A percentile compares a stretch with the other conserved stretches of the same genome.
phyloP scores from a whole-genome alignment of 2,888 invertebrate genomes.

The Abrostola tripartita region DNA sequence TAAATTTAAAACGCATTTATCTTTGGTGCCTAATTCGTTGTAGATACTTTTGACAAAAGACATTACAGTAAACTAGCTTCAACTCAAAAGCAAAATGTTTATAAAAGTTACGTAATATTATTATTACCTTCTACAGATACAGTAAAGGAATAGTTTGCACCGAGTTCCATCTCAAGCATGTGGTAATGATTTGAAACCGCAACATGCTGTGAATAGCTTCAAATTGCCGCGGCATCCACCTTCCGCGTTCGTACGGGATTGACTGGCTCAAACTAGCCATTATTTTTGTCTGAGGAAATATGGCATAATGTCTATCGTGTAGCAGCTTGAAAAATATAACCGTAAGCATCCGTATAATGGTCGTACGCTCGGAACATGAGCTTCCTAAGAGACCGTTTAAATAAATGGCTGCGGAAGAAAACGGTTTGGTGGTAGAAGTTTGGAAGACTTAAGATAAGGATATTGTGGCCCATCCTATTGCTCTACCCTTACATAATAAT shows the following conservation, averaged over 20 bases:
- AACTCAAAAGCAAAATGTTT: background rate
- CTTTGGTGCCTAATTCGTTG: too few species aligned
- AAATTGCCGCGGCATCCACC: conserved; percentile 47
- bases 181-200: conserved; percentile 52
- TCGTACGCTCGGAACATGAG: background rate
- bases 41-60: too few species aligned
- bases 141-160: conserved; percentile 13
- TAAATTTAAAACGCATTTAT: too few species aligned
- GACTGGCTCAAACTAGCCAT: conserved; percentile 10
- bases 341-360: background rate
- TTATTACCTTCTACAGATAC: background rate
- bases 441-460: too few species aligned
- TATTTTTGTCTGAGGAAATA: conserved; percentile 23
- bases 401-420: too few species aligned
- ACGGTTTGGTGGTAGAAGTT: too few species aligned
- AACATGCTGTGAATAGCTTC: conserved; percentile 37
- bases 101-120: background rate
- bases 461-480: too few species aligned
- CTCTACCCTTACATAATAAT: too few species aligned
- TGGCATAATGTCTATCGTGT: conserved; percentile 1
- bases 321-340: background rate
- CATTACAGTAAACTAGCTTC: too few species aligned
- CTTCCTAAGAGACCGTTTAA: background rate
- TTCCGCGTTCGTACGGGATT: conserved; percentile 45
- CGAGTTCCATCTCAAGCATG: conserved; percentile 36